These are phyloP conservation scores for Tachycineta bicolor DNA, from an alignment of 2,113 vertebrate genomes.

Conservation along the genomic window DNA sequence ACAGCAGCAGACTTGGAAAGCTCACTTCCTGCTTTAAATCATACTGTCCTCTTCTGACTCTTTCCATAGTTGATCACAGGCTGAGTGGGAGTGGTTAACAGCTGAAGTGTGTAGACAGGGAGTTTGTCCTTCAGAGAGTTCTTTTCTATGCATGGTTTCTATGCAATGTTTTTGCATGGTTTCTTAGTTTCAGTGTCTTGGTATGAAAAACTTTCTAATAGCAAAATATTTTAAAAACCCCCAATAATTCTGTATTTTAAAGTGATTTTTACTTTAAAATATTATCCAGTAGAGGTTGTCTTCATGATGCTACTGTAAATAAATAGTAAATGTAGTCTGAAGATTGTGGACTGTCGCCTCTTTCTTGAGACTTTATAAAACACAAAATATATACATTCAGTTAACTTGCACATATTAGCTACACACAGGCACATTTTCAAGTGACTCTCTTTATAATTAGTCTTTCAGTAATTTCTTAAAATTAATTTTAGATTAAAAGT, in stretches of 20 bases:
- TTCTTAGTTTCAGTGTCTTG: not conserved
- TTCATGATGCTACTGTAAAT: not conserved
- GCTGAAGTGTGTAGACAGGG: not conserved
- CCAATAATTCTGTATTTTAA: not conserved
- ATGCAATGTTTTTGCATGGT: not conserved
- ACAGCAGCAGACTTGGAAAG: not conserved
- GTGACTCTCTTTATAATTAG: not conserved
- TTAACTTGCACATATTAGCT: not conserved
- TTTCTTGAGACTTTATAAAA: not conserved
- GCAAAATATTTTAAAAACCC: not conserved
- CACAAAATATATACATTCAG: not conserved
- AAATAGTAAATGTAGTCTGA: not conserved
- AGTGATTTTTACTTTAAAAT: not conserved
- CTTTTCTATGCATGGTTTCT: not conserved
- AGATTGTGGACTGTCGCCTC: not conserved
- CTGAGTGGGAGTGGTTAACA: not conserved
- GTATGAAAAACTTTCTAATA: not conserved
- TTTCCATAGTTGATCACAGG: not conserved
- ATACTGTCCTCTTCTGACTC: not conserved
- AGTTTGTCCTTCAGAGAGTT: not conserved
- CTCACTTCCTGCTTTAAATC: not conserved
- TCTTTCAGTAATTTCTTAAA: not conserved
- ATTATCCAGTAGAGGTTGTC: not conserved
- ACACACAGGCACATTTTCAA: not conserved
- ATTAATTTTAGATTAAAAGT: not conserved